phyloP scores from a whole-genome alignment of 2,797 vertebrate genomes.

The Nannoperca australis region DNA sequence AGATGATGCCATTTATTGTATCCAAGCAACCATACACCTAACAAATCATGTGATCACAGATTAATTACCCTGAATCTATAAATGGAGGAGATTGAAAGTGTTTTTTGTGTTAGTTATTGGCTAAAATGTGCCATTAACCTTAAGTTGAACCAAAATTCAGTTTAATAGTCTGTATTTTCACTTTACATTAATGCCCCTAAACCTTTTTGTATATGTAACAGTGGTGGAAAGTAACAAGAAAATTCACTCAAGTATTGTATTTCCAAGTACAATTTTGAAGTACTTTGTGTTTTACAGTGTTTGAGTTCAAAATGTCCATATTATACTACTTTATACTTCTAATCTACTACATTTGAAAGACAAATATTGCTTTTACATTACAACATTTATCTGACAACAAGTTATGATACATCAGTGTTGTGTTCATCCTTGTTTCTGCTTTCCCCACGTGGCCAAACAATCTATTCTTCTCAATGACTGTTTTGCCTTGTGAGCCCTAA shows the following conservation, averaged over 20 bases:
- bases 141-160: not conserved
- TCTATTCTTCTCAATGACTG: too few species aligned
- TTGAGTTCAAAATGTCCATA: not conserved
- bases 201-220: not conserved
- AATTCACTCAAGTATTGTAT: not conserved
- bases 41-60: slow-evolving; percentile 37
- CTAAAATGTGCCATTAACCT: not conserved
- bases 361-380: not conserved
- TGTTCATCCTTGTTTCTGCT: not conserved
- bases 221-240: not conserved
- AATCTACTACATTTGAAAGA: not conserved
- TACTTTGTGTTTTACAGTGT: too few species aligned
- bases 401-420: not conserved
- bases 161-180: not conserved
- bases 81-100: slow-evolving; percentile 1
- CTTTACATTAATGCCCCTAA: not conserved
- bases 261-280: too few species aligned
- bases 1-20: slow-evolving; percentile 31
- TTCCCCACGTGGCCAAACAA: not conserved
- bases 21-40: slow-evolving; percentile 51
- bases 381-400: not conserved
- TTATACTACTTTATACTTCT: not conserved
- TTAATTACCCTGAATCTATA: slow-evolving; percentile 29
- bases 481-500: not conserved
- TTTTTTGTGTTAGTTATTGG: not conserved